Percentiles rank a stretch among this genome's conserved stretches.
These are phyloP conservation scores for Pachypsylla venusta DNA, from an alignment of 1,140 invertebrate species.

Conservation along the genomic window DNA sequence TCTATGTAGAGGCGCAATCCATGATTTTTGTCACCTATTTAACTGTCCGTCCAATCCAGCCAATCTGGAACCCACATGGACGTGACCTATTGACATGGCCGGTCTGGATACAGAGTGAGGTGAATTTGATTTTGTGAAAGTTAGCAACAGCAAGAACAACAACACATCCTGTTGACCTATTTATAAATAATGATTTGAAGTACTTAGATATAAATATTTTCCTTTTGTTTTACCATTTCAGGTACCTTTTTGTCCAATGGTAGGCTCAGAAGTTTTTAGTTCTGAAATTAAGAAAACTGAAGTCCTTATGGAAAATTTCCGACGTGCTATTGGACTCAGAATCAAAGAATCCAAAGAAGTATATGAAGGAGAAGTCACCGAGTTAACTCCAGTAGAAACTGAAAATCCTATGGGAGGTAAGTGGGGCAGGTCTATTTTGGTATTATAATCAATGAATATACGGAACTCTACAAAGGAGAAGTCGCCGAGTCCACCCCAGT, in stretches of 20 bases:
- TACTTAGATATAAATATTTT: neutral
- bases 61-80: no score
- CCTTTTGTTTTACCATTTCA: constrained; percentile 16
- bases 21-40: no score
- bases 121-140: no score
- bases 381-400: constrained; percentile 91
- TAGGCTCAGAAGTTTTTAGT: constrained; percentile 97
- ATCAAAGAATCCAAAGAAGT: constrained; percentile 99
- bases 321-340: constrained; percentile 85
- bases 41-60: no score
- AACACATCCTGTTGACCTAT: no score
- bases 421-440: no score
- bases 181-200: neutral
- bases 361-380: constrained; percentile 99
- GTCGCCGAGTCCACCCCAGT: constrained; percentile 93
- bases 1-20: no score
- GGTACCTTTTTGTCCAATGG: constrained; percentile 98
- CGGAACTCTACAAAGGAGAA: constrained; percentile 99
- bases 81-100: no score
- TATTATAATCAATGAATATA: constrained; percentile 84
- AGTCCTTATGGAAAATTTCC: constrained; percentile 98
- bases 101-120: no score
- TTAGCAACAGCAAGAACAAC: no score
- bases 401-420: constrained; percentile 89
- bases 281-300: constrained; percentile 99